These are phyloP conservation scores for Zosterops pallidus DNA, from an alignment of 2,113 vertebrate species.

Conservation along the genomic window DNA sequence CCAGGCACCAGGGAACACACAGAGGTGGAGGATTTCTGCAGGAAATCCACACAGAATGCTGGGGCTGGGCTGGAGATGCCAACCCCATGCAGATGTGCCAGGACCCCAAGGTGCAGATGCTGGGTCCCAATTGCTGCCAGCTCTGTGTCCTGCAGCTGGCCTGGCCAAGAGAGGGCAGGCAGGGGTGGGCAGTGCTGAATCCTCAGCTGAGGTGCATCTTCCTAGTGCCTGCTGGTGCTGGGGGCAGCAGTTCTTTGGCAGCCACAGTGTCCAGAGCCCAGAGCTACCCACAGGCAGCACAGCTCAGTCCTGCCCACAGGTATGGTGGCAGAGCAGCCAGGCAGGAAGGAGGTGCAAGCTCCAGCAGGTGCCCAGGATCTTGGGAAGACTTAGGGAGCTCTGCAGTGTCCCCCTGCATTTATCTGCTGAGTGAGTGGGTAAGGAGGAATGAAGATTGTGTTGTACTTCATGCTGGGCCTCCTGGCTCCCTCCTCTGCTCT, in stretches of 20 bases:
- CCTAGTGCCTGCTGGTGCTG: background rate
- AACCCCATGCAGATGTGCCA: accelerated
- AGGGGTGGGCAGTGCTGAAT: background rate
- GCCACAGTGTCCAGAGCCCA: background rate
- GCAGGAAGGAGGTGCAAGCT: background rate
- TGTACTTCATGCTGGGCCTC: background rate
- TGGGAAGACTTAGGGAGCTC: background rate
- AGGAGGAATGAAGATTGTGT: background rate
- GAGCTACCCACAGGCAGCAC: accelerated
- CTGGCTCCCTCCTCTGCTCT: accelerated
- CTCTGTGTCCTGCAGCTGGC: background rate
- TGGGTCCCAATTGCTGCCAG: accelerated
- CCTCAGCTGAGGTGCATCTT: background rate
- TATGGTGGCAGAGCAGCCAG: background rate
- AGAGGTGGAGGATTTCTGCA: background rate
- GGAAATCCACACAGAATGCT: background rate
- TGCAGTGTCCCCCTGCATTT: background rate
- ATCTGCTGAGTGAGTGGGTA: accelerated
- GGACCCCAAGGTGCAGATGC: accelerated
- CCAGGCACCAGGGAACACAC: background rate
- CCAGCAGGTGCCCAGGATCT: background rate
- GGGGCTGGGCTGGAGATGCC: background rate
- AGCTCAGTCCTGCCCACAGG: accelerated
- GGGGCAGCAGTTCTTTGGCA: background rate
- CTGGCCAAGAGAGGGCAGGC: background rate